phyloP scores from a whole-genome alignment of 1,140 invertebrate species.

The Drosophila bocki region DNA sequence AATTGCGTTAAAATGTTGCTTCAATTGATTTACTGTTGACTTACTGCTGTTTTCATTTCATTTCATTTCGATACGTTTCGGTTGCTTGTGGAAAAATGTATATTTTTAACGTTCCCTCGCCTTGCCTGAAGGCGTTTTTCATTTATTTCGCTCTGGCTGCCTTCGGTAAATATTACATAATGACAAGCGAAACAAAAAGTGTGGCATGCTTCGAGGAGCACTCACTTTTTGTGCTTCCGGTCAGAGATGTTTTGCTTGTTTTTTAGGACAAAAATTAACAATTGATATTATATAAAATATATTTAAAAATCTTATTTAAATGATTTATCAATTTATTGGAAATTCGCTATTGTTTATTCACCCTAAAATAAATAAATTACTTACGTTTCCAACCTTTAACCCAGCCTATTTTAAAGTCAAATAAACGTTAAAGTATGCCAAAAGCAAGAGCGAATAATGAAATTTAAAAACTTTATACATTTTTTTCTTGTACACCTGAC shows the following conservation, averaged over 20 bases:
- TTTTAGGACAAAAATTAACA: neutral
- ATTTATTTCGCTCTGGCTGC: conserved; percentile 29
- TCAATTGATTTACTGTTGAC: conserved; percentile 70
- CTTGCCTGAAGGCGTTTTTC: conserved; percentile 9
- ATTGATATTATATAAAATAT: neutral
- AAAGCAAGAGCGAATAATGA: neutral
- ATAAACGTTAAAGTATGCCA: neutral
- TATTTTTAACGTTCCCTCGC: conserved; percentile 24
- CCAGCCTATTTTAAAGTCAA: neutral
- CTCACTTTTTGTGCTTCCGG: neutral
- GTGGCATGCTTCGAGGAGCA: conserved; percentile 39
- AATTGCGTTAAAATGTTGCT: conserved; percentile 35
- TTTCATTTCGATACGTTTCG: conserved; percentile 34
- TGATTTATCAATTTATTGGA: neutral
- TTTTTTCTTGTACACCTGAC: conserved; percentile 17
- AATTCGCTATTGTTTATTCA: neutral
- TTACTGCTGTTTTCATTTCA: conserved; percentile 57
- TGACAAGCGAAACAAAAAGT: conserved; percentile 42
- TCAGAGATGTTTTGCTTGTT: neutral
- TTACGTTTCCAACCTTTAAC: neutral
- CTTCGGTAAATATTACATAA: conserved; percentile 62
- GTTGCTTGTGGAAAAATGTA: conserved; percentile 21
- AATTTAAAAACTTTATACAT: no score
- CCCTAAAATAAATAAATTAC: neutral
- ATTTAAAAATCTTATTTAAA: neutral